Conservation (phyloP, 2,888 invertebrate genomes). For the Pherbina coryleti region DNA sequence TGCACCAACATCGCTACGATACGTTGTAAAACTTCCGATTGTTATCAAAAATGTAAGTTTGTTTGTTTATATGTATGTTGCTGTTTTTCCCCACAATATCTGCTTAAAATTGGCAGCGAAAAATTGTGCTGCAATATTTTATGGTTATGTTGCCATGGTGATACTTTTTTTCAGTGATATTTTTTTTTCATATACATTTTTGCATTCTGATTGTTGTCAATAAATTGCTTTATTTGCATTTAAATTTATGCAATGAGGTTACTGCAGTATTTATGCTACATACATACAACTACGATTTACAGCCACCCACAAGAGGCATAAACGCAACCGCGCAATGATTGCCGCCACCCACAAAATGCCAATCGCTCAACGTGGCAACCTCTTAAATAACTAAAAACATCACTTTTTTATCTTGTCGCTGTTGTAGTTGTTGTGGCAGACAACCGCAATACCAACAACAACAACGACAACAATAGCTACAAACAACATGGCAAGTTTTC, state of each 20-base stretch:
- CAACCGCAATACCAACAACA: not conserved
- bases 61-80: not conserved
- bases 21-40: no score
- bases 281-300: not conserved
- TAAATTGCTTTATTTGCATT: not conserved
- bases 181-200: not conserved
- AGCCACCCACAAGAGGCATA: not conserved
- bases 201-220: not conserved
- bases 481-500: not conserved
- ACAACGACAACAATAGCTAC: not conserved
- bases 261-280: slow-evolving; percentile 9
- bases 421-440: not conserved
- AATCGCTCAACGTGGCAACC: not conserved
- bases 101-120: not conserved
- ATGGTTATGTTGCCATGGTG: not conserved
- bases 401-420: not conserved
- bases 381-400: not conserved
- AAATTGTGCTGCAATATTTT: not conserved
- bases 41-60: not conserved
- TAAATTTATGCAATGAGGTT: slow-evolving; percentile 37
- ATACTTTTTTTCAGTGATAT: not conserved
- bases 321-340: not conserved
- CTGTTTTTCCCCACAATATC: not conserved
- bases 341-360: not conserved
- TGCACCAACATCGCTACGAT: no score